A percentile compares a stretch with the other conserved stretches of the same genome.
Evolutionary conservation across 2,888 invertebrate species (phyloP).

Genomic region (Parascotia fuliginaria): DNA sequence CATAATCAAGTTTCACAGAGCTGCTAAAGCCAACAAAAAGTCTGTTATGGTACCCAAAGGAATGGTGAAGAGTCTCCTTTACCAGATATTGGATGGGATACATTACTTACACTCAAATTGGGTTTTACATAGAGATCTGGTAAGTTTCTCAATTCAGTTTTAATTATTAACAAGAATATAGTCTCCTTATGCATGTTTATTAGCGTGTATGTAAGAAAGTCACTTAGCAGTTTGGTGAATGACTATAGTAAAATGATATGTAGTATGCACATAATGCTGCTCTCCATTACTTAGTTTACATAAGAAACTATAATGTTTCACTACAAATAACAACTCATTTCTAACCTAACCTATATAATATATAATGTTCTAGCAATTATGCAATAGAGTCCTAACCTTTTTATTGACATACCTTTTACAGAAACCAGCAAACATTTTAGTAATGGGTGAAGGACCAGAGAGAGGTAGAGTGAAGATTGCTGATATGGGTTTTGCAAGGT

Average conservation of each 20-base stretch:
- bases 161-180: neutral
- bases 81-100: slow-evolving; percentile 99
- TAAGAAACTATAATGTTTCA: too few relatives aligned
- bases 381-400: too few relatives aligned
- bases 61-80: slow-evolving; percentile 98
- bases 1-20: slow-evolving; percentile 99
- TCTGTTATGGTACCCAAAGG: slow-evolving; percentile 98
- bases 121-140: slow-evolving; percentile 98
- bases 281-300: too few relatives aligned
- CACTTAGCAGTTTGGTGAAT: too few relatives aligned
- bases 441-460: slow-evolving; percentile 99
- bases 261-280: too few relatives aligned
- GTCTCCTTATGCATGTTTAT: too few relatives aligned
- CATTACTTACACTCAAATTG: slow-evolving; percentile 99
- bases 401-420: slow-evolving; percentile 57
- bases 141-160: slow-evolving; percentile 66
- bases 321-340: too few relatives aligned
- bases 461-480: slow-evolving; percentile 99
- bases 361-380: too few relatives aligned
- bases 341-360: too few relatives aligned
- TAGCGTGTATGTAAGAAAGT: too few relatives aligned
- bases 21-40: slow-evolving; percentile 98
- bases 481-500: slow-evolving; percentile 99
- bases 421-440: slow-evolving; percentile 99
- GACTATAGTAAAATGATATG: too few relatives aligned